Conservation (phyloP, 1,140 invertebrate genomes). For the Drosophila rufa region DNA sequence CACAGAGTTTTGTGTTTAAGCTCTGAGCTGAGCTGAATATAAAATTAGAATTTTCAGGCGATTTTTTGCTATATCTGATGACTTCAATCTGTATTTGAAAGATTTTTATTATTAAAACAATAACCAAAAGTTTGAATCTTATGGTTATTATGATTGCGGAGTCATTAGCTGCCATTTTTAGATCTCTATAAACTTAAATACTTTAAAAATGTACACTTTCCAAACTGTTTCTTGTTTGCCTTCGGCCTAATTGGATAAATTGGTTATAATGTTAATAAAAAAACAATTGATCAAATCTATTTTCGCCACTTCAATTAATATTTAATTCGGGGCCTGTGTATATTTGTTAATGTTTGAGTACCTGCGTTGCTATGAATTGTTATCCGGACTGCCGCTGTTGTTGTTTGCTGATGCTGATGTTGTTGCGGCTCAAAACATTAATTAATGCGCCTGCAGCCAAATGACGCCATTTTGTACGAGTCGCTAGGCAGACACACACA, state of each 20-base stretch:
- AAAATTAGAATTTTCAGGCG: not conserved
- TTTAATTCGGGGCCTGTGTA: constrained; percentile 1
- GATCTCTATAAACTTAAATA: not conserved
- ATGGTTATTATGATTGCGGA: not conserved
- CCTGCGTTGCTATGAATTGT: constrained; percentile 22
- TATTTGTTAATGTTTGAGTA: constrained; percentile 5
- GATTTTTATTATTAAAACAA: too few relatives aligned
- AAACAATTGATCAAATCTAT: constrained; percentile 6
- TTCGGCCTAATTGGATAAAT: not conserved
- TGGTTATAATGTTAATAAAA: not conserved
- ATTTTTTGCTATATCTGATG: not conserved
- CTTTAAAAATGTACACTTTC: not conserved
- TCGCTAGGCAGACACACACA: constrained; percentile 39
- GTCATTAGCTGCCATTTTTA: too few relatives aligned
- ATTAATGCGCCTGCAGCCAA: constrained; percentile 79
- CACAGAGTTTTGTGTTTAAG: not conserved
- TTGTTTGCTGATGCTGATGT: constrained; percentile 44
- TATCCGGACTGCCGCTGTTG: constrained; percentile 28
- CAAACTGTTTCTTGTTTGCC: not conserved
- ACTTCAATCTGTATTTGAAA: not conserved
- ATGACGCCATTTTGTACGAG: constrained; percentile 71
- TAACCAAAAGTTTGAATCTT: too few relatives aligned
- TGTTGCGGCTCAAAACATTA: constrained; percentile 74
- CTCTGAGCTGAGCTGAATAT: not conserved
- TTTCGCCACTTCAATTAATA: constrained; percentile 8